Evolutionary conservation across 2,113 vertebrate species (phyloP).

Genomic region (Pomatorhinus ruficollis): DNA sequence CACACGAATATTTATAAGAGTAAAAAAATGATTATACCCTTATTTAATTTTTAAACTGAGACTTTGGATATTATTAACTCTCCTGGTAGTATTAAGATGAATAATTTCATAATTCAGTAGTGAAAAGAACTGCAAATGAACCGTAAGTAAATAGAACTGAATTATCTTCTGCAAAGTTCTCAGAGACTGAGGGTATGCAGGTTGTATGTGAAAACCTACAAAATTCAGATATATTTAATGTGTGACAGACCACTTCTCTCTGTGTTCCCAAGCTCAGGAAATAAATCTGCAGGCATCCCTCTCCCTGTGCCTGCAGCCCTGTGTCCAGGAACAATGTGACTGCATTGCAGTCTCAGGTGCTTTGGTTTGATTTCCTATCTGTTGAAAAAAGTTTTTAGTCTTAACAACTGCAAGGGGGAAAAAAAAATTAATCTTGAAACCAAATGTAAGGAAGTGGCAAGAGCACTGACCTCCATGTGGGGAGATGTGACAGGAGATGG

Average conservation of each 20-base stretch:
- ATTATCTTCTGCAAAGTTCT: not conserved
- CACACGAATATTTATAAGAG: slow-evolving; percentile 23
- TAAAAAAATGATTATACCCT: not conserved
- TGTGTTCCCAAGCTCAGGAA: not conserved
- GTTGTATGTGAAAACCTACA: not conserved
- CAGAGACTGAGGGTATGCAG: not conserved
- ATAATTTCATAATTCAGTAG: slow-evolving; percentile 16
- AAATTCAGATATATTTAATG: not conserved
- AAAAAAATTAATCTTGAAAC: not conserved
- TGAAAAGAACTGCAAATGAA: slow-evolving; percentile 13
- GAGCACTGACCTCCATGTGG: not conserved
- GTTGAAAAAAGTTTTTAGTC: not conserved
- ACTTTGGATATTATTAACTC: slow-evolving; percentile 18
- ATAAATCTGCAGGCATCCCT: not conserved
- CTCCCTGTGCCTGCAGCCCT: not conserved
- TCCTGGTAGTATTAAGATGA: not conserved
- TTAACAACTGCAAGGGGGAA: not conserved
- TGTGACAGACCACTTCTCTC: not conserved
- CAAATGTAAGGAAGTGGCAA: not conserved
- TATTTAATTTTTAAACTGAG: slow-evolving; percentile 47
- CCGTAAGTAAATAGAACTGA: not conserved
- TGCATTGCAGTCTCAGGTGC: not conserved
- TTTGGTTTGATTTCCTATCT: not conserved
- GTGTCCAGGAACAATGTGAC: not conserved
- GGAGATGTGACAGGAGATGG: not conserved